Base-by-base conservation (phyloP, 2,113 vertebrate genomes). In the Seriola aureovittata region DNA sequence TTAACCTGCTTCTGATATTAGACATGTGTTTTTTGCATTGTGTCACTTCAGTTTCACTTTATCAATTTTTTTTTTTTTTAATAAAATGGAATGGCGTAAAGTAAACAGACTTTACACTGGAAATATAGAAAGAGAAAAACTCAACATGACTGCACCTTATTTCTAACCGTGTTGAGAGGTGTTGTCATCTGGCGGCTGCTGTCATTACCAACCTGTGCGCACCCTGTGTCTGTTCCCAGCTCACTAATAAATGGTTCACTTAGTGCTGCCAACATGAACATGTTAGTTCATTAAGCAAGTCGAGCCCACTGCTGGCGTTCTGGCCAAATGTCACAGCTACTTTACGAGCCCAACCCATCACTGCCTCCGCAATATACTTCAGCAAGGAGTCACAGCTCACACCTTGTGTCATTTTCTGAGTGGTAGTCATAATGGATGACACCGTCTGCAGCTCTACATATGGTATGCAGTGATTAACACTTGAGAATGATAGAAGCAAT, bases 261-360 rank as follows among this genome's bases (percentile, higher is more conserved):
- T 86, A 81, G 84, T 71, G 78, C 89, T 92, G 91, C 91, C 93
- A 94, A 93, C 86, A 69, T 29, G 88, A 92, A 81, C 92, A 84
- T 91, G 91, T 90, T 89, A 89, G 86, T 92, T 94, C 92, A 93
- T 93, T 93, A 93, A 85, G 77, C 89, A 85, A 88, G 91, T 84
- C 59, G 59, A 87, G 83, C 73, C 90, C 73, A 80, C 85, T 78
- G 82, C 88, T 82, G 87, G 68, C 67, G 44, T 60, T 77, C 76
- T 70, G 91, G 80, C 89, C 93, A 89, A 93, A 93, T 94, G 94
- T 93, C 94, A 92, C 72, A 81, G 85, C 75, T 82, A 84, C 75
- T 92, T 93, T 87, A 88, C 48, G 65, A 81, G 84, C 64, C 67
- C 71, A 38, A 75, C 79, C 71, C 25, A 21, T 78, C 83, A 69